These are phyloP conservation scores for Lytechinus pictus DNA, from an alignment of 35 echinoderm and acorn worm species.

Conservation along the genomic window DNA sequence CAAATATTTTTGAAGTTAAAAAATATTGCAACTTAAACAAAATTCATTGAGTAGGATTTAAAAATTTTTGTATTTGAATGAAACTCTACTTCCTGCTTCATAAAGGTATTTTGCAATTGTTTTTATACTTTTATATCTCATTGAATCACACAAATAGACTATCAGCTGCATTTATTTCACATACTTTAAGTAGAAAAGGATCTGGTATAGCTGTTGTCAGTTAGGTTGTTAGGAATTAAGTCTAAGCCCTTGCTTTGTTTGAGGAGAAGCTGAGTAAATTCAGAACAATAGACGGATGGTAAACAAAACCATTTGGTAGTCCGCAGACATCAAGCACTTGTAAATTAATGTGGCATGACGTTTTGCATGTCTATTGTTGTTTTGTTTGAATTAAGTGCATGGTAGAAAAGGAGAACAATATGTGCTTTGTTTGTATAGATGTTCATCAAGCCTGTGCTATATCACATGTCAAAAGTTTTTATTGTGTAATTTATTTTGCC, in stretches of 20 bases:
- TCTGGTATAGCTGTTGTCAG: neutral
- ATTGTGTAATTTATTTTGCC: neutral
- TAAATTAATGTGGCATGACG: neutral
- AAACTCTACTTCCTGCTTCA: no score
- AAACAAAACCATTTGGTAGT: neutral
- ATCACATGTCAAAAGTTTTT: neutral
- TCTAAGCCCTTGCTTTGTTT: neutral
- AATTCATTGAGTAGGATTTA: no score
- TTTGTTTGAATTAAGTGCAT: neutral
- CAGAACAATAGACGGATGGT: neutral
- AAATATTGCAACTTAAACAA: no score
- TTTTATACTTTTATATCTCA: neutral
- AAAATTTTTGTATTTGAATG: no score
- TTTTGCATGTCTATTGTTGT: neutral
- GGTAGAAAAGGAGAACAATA: neutral
- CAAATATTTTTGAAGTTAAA: no score
- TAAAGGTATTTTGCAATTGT: no score
- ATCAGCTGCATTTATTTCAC: neutral
- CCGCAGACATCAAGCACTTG: neutral
- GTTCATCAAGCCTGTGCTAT: neutral
- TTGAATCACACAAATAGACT: neutral
- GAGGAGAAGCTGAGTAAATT: neutral
- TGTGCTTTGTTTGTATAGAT: neutral
- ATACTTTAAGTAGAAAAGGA: no score
- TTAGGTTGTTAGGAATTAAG: neutral